Percentiles rank a stretch among this genome's conserved stretches.
Evolutionary conservation across 2,113 vertebrate species (phyloP).

Genomic region (Ardeotis arabs): DNA sequence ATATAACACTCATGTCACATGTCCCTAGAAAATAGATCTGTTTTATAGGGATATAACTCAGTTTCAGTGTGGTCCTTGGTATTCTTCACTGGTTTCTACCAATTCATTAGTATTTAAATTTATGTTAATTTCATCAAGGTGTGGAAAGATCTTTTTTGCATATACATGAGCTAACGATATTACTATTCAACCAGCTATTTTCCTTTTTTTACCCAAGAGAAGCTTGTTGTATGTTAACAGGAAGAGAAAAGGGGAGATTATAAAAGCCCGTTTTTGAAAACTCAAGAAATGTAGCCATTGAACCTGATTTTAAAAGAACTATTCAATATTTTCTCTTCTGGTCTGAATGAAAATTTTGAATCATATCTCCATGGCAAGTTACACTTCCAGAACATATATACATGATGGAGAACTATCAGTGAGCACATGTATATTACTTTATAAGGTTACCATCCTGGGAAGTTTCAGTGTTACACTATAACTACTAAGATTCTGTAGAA

Average conservation of each 20-base stretch:
- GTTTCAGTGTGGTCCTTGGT: constrained; percentile 46
- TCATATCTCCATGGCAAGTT: background rate
- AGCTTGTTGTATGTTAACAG: constrained; percentile 53
- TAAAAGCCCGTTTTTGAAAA: background rate
- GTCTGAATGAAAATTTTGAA: background rate
- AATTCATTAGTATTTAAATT: constrained; percentile 81
- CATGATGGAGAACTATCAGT: background rate
- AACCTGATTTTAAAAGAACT: background rate
- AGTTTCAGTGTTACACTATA: background rate
- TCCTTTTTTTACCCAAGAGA: constrained; percentile 33
- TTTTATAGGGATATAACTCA: constrained; percentile 41
- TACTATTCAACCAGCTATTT: constrained; percentile 66
- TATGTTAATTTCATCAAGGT: constrained; percentile 82
- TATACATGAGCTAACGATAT: constrained; percentile 78
- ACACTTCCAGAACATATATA: background rate
- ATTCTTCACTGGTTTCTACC: constrained; percentile 58
- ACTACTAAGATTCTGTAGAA: background rate
- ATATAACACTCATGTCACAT: constrained; percentile 31
- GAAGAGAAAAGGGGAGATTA: background rate
- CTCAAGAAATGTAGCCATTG: background rate
- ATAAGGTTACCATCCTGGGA: background rate
- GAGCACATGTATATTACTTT: background rate
- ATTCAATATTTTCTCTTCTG: background rate
- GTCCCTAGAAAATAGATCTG: constrained; percentile 36
- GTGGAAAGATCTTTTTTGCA: constrained; percentile 79